Percentiles rank a stretch among this genome's conserved stretches.
Conservation (phyloP, 1,140 invertebrate species). For the Polypedilum pembai region DNA sequence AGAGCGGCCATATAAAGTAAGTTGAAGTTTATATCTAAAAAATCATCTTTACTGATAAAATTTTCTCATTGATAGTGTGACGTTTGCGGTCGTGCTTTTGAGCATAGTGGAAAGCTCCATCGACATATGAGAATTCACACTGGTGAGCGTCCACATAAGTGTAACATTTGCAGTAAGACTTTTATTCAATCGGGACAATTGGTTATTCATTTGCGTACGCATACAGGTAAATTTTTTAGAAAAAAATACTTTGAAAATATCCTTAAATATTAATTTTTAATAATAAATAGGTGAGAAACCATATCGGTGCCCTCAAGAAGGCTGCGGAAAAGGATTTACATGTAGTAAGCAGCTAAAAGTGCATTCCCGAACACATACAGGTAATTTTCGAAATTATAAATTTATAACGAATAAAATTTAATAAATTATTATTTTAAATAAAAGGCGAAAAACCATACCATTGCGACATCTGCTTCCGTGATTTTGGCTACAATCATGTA, state of each 20-base stretch:
- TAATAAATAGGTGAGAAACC: slow-evolving; percentile 66
- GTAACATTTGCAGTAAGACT: slow-evolving; percentile 83
- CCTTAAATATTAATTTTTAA: neutral
- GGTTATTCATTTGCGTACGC: slow-evolving; percentile 75
- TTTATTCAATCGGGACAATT: slow-evolving; percentile 84
- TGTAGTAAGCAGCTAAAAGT: slow-evolving; percentile 87
- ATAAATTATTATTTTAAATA: too few relatives aligned
- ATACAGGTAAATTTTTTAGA: slow-evolving; percentile 52
- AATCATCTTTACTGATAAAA: neutral
- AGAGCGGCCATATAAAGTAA: slow-evolving; percentile 56
- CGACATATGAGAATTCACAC: slow-evolving; percentile 89
- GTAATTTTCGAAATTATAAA: slow-evolving; percentile 58
- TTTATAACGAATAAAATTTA: too few relatives aligned
- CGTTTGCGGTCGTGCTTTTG: slow-evolving; percentile 83
- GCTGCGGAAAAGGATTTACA: slow-evolving; percentile 79
- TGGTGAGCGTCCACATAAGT: slow-evolving; percentile 82
- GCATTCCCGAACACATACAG: slow-evolving; percentile 73
- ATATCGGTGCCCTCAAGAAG: slow-evolving; percentile 72
- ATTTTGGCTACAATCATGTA: slow-evolving; percentile 81
- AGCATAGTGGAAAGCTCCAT: slow-evolving; percentile 86
- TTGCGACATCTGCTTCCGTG: slow-evolving; percentile 52
- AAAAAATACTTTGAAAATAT: neutral
- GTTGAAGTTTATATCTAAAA: neutral
- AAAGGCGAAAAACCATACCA: slow-evolving; percentile 63
- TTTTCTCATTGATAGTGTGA: slow-evolving; percentile 62